Base-by-base conservation (phyloP, 2,113 vertebrate genomes). In the Balaenoptera acutorostrata region DNA sequence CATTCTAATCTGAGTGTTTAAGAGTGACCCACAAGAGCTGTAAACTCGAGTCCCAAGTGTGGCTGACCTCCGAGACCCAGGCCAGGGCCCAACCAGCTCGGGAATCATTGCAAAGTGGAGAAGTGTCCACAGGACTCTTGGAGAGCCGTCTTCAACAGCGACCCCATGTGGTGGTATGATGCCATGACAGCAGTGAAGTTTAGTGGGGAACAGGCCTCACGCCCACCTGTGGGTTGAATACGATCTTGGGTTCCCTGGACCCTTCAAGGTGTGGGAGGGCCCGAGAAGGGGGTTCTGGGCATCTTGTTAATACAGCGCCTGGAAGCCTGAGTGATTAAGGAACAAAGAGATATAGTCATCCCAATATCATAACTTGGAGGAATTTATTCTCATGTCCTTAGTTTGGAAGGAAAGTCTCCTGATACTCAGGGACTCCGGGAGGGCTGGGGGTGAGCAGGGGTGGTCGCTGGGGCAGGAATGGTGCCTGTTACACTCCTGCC, bases 71-170 rank as follows among this genome's bases (percentile, higher is more conserved):
- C 17, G 27, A 29, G 36, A 20, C 21, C 9, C 3, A 3, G 23
- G 36, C 29, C n/a, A 39, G 6, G 7, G 33, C 17, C 9, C 27
- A n/a, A 1, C 20, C 63, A 6, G 20, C 66, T 6, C 0, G 8
- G 68, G 20, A 23, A 14, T 29, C 49, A 4, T 18, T 25, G 33
- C n/a, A 6, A 2, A 41, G 77, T 2, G 2, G 25, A 6, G 12
- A 5, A 0, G 14, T 0, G 46, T 46, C 88, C 31, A 3, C 55
- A 39, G 77, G 63, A 20, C 85, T 36, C 20, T 36, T 36, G 39
- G 1, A 15, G 27, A 5, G 6, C 0, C 0, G 0, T 13, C 52
- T 57, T 44, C 27, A 12, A 12, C 33, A 36, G 68, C 1, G 17
- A 15, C 46, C 87, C 13, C 25, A 0, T 1, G 14, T 21, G 68